Conservation (phyloP, 2,113 vertebrate genomes). For the Dicrurus megarhynchus region DNA sequence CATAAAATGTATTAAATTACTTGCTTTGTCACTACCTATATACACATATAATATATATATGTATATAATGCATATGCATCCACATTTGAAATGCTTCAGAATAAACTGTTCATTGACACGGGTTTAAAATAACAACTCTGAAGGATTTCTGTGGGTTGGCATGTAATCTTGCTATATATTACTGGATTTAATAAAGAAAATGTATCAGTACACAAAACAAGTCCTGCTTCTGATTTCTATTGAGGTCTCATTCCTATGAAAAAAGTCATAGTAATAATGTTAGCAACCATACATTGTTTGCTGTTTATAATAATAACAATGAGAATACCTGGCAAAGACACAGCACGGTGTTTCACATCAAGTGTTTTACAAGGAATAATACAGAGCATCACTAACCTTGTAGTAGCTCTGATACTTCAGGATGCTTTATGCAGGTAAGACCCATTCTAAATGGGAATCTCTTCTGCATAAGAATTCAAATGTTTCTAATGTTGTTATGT, state of each 20-base stretch:
- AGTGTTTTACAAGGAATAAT: not conserved
- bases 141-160: constrained; percentile 10
- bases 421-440: not conserved
- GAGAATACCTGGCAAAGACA: not conserved
- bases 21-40: constrained; percentile 29
- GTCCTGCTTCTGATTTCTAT: not conserved
- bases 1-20: constrained; percentile 44
- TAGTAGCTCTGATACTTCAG: not conserved
- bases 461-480: not conserved
- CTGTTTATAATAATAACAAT: not conserved
- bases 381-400: not conserved
- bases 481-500: not conserved
- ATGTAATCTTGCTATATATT: not conserved
- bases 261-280: not conserved
- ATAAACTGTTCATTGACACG: constrained; percentile 19
- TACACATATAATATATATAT: not conserved
- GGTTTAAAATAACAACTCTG: constrained; percentile 37
- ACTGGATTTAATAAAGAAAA: constrained; percentile 5
- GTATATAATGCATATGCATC: not conserved
- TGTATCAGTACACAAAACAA: not conserved
- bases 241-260: not conserved
- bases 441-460: not conserved
- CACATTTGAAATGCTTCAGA: not conserved
- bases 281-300: not conserved
- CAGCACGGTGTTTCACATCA: not conserved